These are phyloP conservation scores for Cephus runcator DNA, from an alignment of 2,888 invertebrate species.

Conservation along the genomic window DNA sequence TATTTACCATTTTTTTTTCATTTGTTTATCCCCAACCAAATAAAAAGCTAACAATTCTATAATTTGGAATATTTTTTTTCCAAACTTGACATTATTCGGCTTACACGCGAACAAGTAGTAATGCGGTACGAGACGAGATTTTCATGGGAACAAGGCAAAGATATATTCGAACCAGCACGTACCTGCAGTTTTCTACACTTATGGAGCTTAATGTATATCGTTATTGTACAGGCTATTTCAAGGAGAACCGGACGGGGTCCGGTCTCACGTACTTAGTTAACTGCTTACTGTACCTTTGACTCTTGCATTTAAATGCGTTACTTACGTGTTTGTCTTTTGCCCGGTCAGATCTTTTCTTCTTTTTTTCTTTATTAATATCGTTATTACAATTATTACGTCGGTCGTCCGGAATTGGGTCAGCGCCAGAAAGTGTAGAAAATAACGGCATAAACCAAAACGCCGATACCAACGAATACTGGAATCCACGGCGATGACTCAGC, in stretches of 20 bases:
- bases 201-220: not conserved
- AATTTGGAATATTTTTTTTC: not conserved
- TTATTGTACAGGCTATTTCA: not conserved
- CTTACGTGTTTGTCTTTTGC: not conserved
- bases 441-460: constrained; percentile 39
- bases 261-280: not conserved
- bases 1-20: not conserved
- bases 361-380: not conserved
- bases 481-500: constrained; percentile 29
- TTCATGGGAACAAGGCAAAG: not conserved
- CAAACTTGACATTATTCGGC: not conserved
- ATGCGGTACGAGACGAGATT: too few species aligned
- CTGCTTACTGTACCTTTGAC: not conserved
- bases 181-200: not conserved
- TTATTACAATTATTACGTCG: not conserved
- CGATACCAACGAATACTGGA: constrained; percentile 29
- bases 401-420: not conserved
- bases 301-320: not conserved
- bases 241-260: not conserved
- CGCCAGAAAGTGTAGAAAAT: constrained; percentile 36
- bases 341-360: not conserved
- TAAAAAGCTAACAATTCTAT: not conserved
- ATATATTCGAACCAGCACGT: not conserved
- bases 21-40: not conserved
- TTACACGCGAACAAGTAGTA: not conserved